Evolutionary conservation across 2,888 invertebrate species (phyloP), one percentile per base, ranked within the genome.

Genomic region (Cremastinae sp.): DNA sequence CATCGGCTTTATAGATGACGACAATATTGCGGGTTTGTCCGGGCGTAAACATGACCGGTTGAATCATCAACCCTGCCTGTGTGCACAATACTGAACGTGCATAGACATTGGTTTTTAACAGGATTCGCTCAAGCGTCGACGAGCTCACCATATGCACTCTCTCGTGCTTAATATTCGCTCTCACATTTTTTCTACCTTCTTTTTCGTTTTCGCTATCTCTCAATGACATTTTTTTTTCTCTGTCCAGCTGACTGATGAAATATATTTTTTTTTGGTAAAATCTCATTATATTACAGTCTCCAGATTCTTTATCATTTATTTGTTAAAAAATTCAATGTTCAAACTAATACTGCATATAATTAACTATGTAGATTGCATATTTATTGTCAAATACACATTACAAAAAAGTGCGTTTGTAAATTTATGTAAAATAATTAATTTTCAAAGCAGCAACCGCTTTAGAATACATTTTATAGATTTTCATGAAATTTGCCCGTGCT

Each of bases 1-100:
- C 59, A 77, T 77, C 49, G 73, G 68, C 72, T 81, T 78, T 74
- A 64, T 64, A 77, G 72, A 61, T 75, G 74, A 78, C 77, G 74
- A 71, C 61, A 75, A 75, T 78, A 79, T 80, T 75, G 64, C 64
- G 77, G 59, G 73, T 74, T 56, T 66, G 66, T 70, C 73, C 59
- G 54, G 51, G 62, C 70, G 62, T 64, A 70, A 73, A 75, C 74
- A 75, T 72, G 64, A 69, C 73, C 72, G 71, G 72, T 61, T 68
- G 70, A 61, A 78, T 80, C 74, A 81, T 80, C 75, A 78, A 78
- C 51, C 69, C 54, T 61, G 49, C 28, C 65, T 41, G 56, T 56
- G 22, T 61, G 68, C 62, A 56, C 72, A 65, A 76, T 70, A 78
- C 75, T 70, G 74, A 64, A 65, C 68, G 70, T 77, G 68, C 69